phyloP scores from a whole-genome alignment of 2,797 vertebrate species.

The Nannoperca australis region DNA sequence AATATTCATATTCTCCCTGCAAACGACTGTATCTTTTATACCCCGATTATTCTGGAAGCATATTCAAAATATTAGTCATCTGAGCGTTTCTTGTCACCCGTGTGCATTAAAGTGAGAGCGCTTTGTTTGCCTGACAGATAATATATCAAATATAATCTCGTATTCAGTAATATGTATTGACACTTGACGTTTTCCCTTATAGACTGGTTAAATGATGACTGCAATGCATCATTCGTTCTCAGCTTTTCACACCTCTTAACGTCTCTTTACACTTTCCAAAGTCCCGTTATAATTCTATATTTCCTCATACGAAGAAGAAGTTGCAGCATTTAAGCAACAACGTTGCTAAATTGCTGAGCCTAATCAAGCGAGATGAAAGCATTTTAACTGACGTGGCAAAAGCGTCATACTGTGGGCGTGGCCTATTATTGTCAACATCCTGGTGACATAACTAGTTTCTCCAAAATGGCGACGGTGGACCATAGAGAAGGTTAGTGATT shows the following conservation, averaged over 20 bases:
- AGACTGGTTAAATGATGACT: constrained; percentile 4
- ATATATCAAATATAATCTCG: not conserved
- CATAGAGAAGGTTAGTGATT: constrained; percentile 80
- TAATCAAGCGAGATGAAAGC: constrained; percentile 51
- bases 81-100: fast-evolving
- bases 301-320: not conserved
- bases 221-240: constrained; percentile 8
- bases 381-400: constrained; percentile 75
- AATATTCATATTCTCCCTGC: constrained; percentile 53
- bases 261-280: not conserved
- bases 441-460: constrained; percentile 72
- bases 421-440: constrained; percentile 80
- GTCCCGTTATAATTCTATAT: fast-evolving
- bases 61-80: not conserved
- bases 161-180: constrained; percentile 23
- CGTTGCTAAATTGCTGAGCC: constrained; percentile 30
- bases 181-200: constrained; percentile 12
- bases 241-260: not conserved
- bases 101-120: not conserved
- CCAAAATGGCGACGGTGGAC: constrained; percentile 87
- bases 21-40: constrained; percentile 13
- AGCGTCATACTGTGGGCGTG: constrained; percentile 74
- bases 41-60: not conserved
- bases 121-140: not conserved
- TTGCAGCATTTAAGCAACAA: constrained; percentile 3